These are phyloP conservation scores for Scaptomyza flava DNA, from an alignment of 2,888 invertebrate genomes.

Conservation along the genomic window DNA sequence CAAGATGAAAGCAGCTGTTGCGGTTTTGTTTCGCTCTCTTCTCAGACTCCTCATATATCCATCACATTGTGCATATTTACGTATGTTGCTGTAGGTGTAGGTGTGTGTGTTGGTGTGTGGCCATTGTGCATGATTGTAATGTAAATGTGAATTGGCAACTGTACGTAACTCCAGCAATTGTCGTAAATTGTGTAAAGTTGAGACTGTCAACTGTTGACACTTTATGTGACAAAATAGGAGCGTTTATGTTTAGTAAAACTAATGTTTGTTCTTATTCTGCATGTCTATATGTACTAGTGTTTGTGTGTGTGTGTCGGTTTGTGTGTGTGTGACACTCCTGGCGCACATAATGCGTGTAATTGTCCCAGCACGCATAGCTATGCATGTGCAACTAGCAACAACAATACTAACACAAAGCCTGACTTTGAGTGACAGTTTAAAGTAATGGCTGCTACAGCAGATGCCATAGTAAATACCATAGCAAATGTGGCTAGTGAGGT, in stretches of 20 bases:
- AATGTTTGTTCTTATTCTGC: slow-evolving; percentile 50
- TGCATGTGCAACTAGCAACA: slow-evolving; percentile 35
- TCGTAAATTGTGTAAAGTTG: slow-evolving; percentile 66
- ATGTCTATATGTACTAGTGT: not conserved
- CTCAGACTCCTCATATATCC: not conserved
- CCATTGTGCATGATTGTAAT: slow-evolving; percentile 46
- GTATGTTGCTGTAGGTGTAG: not conserved
- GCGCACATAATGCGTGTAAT: slow-evolving; percentile 55
- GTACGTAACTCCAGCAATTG: slow-evolving; percentile 25
- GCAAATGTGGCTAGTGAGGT: slow-evolving; percentile 11
- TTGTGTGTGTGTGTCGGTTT: slow-evolving; percentile 3
- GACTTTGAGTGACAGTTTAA: slow-evolving; percentile 52
- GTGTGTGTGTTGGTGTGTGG: slow-evolving; percentile 10
- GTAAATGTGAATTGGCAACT: slow-evolving; percentile 53
- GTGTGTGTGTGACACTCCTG: slow-evolving; percentile 26
- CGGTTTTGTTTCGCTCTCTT: slow-evolving; percentile 20
- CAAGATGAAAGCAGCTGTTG: slow-evolving; percentile 38
- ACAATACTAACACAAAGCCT: slow-evolving; percentile 18
- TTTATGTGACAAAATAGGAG: slow-evolving; percentile 65
- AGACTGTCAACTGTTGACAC: slow-evolving; percentile 68
- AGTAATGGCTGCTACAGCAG: slow-evolving; percentile 39
- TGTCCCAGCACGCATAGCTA: slow-evolving; percentile 49
- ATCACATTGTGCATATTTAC: not conserved
- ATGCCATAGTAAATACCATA: slow-evolving; percentile 16
- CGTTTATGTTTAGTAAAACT: slow-evolving; percentile 62